A percentile compares a stretch with the other conserved stretches of the same genome.
Evolutionary conservation across 2,888 invertebrate species (phyloP).

Genomic region (Zhengitettix transpicula): DNA sequence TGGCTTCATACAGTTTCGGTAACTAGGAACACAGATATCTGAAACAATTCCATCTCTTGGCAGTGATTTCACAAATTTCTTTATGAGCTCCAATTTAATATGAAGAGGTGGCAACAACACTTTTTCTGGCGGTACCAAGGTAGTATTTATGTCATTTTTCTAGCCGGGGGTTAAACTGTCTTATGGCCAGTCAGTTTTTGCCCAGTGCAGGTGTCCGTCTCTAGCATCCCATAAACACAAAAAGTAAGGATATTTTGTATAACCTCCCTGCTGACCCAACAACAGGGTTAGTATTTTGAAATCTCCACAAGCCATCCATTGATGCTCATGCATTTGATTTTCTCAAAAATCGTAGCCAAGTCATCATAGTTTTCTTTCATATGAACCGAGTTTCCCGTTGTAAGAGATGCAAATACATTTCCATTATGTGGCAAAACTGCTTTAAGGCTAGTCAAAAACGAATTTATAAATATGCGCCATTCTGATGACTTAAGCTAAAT

Average conservation of each 20-base stretch:
- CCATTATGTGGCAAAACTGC: constrained; percentile 14
- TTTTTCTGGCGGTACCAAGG: background rate
- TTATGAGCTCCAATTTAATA: background rate
- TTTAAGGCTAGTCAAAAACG: constrained; percentile 16
- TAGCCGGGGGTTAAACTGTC: constrained; percentile 3
- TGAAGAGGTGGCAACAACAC: background rate
- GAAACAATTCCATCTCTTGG: background rate
- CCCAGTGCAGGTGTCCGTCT: constrained; percentile 15
- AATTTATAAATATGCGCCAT: constrained; percentile 18
- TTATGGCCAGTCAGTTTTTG: constrained; percentile 13
- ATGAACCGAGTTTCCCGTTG: constrained; percentile 17
- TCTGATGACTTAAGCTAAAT: constrained; percentile 13
- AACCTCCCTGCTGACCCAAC: constrained; percentile 18
- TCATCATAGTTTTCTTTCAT: constrained; percentile 14
- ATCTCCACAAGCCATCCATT: too few species aligned
- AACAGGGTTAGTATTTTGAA: too few species aligned
- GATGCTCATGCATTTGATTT: background rate
- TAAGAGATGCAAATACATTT: constrained; percentile 19
- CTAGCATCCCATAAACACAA: constrained; percentile 6
- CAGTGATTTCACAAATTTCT: background rate
- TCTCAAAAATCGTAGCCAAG: background rate
- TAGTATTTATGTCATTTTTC: background rate
- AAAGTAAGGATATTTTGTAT: constrained; percentile 17
- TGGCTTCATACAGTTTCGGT: background rate
- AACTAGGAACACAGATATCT: background rate